A percentile compares a stretch with the other conserved stretches of the same genome.
These are phyloP conservation scores for Tiaroga cobitis DNA, from an alignment of 2,797 vertebrate species.

Conservation along the genomic window DNA sequence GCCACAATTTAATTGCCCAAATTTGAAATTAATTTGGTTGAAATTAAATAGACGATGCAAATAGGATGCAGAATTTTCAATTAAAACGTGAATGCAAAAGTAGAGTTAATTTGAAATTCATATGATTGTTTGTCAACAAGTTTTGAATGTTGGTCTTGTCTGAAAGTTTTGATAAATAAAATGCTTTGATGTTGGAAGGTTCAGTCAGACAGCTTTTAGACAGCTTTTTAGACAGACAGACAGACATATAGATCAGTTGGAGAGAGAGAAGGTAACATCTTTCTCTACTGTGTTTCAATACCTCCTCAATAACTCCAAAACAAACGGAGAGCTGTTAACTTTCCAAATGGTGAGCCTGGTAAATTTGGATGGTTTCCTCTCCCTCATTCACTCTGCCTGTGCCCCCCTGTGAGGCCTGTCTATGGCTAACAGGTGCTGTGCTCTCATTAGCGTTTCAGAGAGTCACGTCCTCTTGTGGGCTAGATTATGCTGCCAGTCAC, in stretches of 20 bases:
- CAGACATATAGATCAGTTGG: not conserved
- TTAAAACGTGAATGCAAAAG: not conserved
- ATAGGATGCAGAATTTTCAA: not conserved
- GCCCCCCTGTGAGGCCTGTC: conserved; percentile 54
- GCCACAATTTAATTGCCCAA: not conserved
- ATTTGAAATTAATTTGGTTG: not conserved
- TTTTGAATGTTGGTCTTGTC: not conserved
- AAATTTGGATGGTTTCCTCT: conserved; percentile 27
- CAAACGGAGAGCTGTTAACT: conserved; percentile 36
- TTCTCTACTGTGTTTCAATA: not conserved
- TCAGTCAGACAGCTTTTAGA: not conserved
- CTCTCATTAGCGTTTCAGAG: conserved; percentile 60
- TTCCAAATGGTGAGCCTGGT: conserved; percentile 22
- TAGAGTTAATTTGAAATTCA: not conserved
- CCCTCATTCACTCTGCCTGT: conserved; percentile 39
- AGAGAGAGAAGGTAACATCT: not conserved
- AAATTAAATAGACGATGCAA: not conserved
- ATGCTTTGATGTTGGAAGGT: not conserved
- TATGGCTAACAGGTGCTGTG: conserved; percentile 64
- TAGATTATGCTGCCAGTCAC: conserved; percentile 55
- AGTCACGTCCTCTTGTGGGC: conserved; percentile 56
- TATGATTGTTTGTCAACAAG: not conserved
- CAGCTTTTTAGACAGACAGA: not conserved
- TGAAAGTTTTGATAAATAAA: not conserved
- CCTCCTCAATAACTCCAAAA: not conserved